Conservation (phyloP, 1,140 invertebrate species). For the Leptinotarsa lineolata region DNA sequence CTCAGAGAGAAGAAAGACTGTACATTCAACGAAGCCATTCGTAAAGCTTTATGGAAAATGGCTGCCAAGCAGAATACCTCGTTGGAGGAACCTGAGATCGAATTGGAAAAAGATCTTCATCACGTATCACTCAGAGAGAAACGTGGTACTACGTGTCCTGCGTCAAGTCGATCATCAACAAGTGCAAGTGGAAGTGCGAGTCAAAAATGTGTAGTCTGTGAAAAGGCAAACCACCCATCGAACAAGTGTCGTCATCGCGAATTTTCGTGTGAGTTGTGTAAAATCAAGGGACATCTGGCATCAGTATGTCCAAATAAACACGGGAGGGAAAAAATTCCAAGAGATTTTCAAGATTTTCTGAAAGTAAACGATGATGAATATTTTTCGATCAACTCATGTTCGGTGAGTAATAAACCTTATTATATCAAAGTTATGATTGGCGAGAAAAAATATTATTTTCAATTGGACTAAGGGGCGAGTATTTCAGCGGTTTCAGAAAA, state of each 20-base stretch:
- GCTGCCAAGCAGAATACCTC: constrained; percentile 13
- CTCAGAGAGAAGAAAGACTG: constrained; percentile 22
- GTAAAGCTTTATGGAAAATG: not conserved
- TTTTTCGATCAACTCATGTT: constrained; percentile 11
- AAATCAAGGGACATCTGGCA: constrained; percentile 20
- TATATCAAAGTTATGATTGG: constrained; percentile 10
- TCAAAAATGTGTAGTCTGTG: constrained; percentile 13
- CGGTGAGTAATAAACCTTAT: constrained; percentile 15
- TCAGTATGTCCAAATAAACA: constrained; percentile 19
- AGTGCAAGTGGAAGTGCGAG: constrained; percentile 10
- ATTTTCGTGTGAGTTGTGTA: constrained; percentile 17
- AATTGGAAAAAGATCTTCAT: not conserved
- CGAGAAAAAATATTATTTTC: constrained; percentile 11
- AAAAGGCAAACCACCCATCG: not conserved
- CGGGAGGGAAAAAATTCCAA: not conserved
- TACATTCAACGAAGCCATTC: too few relatives aligned
- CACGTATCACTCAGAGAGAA: constrained; percentile 8
- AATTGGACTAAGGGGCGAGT: constrained; percentile 15
- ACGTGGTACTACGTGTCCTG: not conserved
- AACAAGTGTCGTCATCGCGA: constrained; percentile 17
- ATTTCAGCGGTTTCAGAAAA: constrained; percentile 14
- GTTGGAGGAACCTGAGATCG: constrained; percentile 6
- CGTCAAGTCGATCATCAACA: not conserved
- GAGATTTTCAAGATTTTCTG: constrained; percentile 1
- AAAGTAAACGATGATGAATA: constrained; percentile 14